A percentile compares a stretch with the other conserved stretches of the same genome.
phyloP scores from a whole-genome alignment of 2,113 vertebrate genomes.

The Rhadina sibilatrix region DNA sequence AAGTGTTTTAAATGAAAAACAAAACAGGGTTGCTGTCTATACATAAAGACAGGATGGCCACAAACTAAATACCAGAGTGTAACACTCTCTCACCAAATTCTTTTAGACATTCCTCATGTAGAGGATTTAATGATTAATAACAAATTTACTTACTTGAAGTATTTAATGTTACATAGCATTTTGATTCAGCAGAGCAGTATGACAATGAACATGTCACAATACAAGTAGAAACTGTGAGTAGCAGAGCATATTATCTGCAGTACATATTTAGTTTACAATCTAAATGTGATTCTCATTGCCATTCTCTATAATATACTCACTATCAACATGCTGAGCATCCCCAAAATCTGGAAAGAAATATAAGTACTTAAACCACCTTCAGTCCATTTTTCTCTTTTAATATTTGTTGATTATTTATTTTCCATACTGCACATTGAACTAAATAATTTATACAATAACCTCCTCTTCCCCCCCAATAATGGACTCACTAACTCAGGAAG shows the following conservation, averaged over 20 bases:
- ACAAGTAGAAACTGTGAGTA: not conserved
- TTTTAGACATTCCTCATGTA: not conserved
- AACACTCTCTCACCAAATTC: not conserved
- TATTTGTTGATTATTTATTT: not conserved
- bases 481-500: not conserved
- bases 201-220: not conserved
- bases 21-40: not conserved
- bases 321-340: fast-evolving
- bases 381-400: not conserved
- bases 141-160: not conserved
- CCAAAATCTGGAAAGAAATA: not conserved
- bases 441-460: not conserved
- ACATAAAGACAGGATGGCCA: not conserved
- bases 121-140: not conserved
- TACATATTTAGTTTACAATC: not conserved
- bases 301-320: not conserved
- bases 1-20: not conserved
- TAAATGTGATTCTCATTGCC: not conserved
- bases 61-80: not conserved
- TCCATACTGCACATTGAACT: not conserved
- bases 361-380: not conserved
- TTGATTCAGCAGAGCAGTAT: not conserved
- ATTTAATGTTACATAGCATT: not conserved
- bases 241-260: not conserved
- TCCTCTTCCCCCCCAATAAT: fast-evolving